Evolutionary conservation across 1,140 invertebrate species (phyloP).

Genomic region (Aplysia californica): DNA sequence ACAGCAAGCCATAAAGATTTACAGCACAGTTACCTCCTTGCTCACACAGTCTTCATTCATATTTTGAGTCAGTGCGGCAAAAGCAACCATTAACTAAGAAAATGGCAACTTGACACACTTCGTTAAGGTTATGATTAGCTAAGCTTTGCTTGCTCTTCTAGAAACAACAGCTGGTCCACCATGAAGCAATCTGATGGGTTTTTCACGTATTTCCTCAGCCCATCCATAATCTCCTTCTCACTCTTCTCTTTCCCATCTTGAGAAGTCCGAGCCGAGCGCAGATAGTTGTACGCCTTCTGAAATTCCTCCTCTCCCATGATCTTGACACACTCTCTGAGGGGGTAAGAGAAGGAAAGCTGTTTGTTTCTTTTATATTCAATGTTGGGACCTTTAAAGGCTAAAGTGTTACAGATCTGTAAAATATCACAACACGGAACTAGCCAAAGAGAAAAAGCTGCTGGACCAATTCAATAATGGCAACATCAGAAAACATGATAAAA

Average conservation of each 20-base stretch:
- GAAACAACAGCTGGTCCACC: conserved; percentile 66
- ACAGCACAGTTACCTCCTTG: too few species aligned
- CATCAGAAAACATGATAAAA: background rate
- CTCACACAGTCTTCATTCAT: too few species aligned
- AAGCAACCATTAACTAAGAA: too few species aligned
- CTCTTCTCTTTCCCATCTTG: conserved; percentile 30
- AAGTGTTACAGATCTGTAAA: too few species aligned
- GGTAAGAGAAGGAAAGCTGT: background rate
- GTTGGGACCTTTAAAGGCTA: too few species aligned
- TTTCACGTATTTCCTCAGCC: conserved; percentile 56
- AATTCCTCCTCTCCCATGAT: conserved; percentile 58
- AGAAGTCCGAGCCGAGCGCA: conserved; percentile 53
- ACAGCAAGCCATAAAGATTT: too few species aligned
- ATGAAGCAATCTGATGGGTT: conserved; percentile 66
- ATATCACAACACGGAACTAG: background rate
- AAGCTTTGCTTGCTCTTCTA: conserved; percentile 60
- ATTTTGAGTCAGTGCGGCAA: too few species aligned
- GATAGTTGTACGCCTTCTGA: conserved; percentile 62
- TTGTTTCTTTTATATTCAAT: too few species aligned
- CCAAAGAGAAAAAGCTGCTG: background rate
- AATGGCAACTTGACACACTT: too few species aligned
- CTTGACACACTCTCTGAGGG: conserved; percentile 59
- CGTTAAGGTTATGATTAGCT: too few species aligned
- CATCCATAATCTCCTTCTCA: conserved; percentile 57
- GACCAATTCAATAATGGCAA: background rate